Base-by-base conservation (phyloP, 2,888 invertebrate species). In the Margaritifera margaritifera region DNA sequence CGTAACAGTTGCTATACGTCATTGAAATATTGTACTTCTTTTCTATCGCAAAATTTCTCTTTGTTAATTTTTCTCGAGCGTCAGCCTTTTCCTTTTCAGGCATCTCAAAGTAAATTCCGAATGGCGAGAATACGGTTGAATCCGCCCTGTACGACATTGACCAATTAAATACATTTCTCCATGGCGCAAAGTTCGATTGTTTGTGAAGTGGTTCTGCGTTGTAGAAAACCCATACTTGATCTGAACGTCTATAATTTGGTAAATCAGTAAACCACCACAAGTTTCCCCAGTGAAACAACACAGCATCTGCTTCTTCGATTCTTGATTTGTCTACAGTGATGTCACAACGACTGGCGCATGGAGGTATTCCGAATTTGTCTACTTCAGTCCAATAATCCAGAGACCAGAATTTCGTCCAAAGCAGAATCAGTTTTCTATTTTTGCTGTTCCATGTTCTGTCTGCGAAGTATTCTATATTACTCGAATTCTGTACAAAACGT, bases 271-370 rank as follows among this genome's bases (percentile, higher is more conserved):
- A 61, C 61, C 61, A 61, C 61, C 61, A 61, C 6, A 61, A 25
- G 61, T 61, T 52, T n/a, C 61, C 61, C 61, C 61, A 61, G 24
- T 61, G 61, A 51, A 61, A 61, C 51, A 61, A 61, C 5, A 61
- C 52, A 24, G 61, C 61, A 24, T 61, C 61, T 51, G 61, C 61
- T 51, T 61, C 61, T 52, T n/a, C 51, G 50, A 61, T 51, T n/a
- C 51, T 50, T 19, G 61, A 50, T 51, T 51, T 61, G 50, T 61
- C 52, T 22, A 51, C 52, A 61, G 61, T 61, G 19, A 61, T 24
- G 31, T 61, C 61, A 52, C 61, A 61, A 19, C 51, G n/a, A 6
- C 61, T 19, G 51, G 61, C 61, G 51, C 61, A 61, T 24, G 24
- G 8, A 22, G 61, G 61, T 51, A 61, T n/a, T n/a, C 61, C 61